Conservation (phyloP, 2,888 invertebrate genomes). For the Euplagia quadripunctaria region DNA sequence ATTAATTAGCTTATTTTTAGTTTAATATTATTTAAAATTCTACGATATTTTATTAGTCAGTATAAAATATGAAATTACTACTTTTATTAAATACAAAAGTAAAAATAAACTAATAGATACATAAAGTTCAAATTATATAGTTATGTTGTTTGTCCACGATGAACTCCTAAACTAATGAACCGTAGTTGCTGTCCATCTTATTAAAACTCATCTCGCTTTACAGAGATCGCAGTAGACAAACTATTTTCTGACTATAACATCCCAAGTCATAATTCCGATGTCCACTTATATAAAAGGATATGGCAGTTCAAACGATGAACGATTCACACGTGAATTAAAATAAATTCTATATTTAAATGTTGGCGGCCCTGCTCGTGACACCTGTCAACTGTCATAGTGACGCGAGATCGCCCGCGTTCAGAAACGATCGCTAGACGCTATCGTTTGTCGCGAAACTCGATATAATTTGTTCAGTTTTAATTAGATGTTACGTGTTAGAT, state of each 20-base stretch:
- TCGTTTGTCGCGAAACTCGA: constrained; percentile 79
- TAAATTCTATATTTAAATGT: constrained; percentile 53
- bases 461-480: constrained; percentile 74
- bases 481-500: constrained; percentile 63
- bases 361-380: constrained; percentile 71
- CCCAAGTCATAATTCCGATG: constrained; percentile 25
- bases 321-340: constrained; percentile 53
- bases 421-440: constrained; percentile 73
- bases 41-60: no score
- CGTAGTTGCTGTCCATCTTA: neutral
- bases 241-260: constrained; percentile 6
- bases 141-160: no score
- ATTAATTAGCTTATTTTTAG: neutral
- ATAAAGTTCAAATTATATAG: no score
- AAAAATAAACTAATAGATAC: no score
- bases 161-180: no score
- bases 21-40: neutral
- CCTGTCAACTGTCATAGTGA: constrained; percentile 83
- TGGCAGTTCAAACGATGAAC: constrained; percentile 50
- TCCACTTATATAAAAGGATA: constrained; percentile 38
- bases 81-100: no score
- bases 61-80: no score
- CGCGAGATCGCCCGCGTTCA: constrained; percentile 78
- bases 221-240: neutral
- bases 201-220: neutral